Base-by-base conservation (phyloP, 2,797 vertebrate species). In the Aphelocoma californica region DNA sequence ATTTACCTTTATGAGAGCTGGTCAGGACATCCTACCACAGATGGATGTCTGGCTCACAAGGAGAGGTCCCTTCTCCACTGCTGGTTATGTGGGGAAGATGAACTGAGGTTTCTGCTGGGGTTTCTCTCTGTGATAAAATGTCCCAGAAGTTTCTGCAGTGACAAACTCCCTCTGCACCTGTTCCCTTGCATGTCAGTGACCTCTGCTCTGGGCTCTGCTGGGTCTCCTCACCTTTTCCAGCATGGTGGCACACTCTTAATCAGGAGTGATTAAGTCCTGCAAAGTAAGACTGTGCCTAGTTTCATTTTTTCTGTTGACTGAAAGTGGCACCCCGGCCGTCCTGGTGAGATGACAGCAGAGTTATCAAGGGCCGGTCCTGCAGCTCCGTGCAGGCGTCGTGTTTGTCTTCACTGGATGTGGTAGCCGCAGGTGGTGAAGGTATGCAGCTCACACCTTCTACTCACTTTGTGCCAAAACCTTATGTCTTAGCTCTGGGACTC, bases 241-340 rank as follows among this genome's bases (percentile, higher is more conserved):
- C 38, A 2, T 1, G 2, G 12, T 32, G 16, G 18, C 19, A 53
- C 34, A 2, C 64, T 13, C 65, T 3, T 4, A 1, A 15, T 2
- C 53, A 38, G 25, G 28, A 25, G 70, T 32, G 47, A 32, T 38
- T 29, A 20, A 44, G 34, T 45, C 9, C 32, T 75, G 31, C 57
- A 73, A 6, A 14, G 42, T 5, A 10, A 25, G 29, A 7, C 34
- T 72, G 64, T 10, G 12, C 20, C 26, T 42, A 4, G 23, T 66
- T 82, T 80, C 3, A 2, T 26, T 60, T 47, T 64, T 42, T 10
- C 36, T 25, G 0, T 9, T 47, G 62, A 2, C 25, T n/a, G 1
- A 6, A 24, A 42, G 48, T 9, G 14, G 17, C 64, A 16, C 24
- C 19, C 28, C 23, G 73, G 24, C 44, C 51, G 50, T 56, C 10